Evolutionary conservation across 1,140 invertebrate species (phyloP).

Genomic region (Drosophila neocordata): DNA sequence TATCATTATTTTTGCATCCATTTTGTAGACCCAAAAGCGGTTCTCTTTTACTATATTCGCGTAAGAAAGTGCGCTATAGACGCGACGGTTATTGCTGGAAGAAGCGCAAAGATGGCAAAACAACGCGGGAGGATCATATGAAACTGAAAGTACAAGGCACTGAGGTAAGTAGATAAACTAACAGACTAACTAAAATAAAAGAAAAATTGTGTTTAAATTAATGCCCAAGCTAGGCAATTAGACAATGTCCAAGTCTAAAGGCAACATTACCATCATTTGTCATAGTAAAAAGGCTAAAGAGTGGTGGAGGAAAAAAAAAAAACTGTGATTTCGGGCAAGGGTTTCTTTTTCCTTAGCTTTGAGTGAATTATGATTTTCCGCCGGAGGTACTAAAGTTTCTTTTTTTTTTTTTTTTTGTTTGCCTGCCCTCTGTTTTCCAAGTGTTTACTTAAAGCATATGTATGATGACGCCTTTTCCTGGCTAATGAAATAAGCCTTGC

Average conservation of each 20-base stretch:
- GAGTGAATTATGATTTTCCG: constrained; percentile 82
- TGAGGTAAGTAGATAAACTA: constrained; percentile 87
- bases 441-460: constrained; percentile 57
- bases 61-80: constrained; percentile 97
- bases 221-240: constrained; percentile 67
- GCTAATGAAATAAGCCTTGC: constrained; percentile 80
- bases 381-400: constrained; percentile 69
- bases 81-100: constrained; percentile 99
- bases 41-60: constrained; percentile 97
- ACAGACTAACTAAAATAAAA: neutral
- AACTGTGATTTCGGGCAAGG: constrained; percentile 21
- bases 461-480: constrained; percentile 41
- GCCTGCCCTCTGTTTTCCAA: constrained; percentile 20
- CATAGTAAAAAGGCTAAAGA: constrained; percentile 28
- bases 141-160: constrained; percentile 98
- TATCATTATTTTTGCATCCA: neutral
- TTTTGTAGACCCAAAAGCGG: constrained; percentile 94
- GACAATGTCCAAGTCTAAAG: constrained; percentile 53
- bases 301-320: neutral
- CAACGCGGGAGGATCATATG: constrained; percentile 99
- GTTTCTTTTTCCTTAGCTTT: constrained; percentile 20
- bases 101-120: constrained; percentile 98
- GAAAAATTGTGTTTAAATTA: neutral
- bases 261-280: constrained; percentile 45
- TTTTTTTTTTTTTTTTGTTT: constrained; percentile 26